Conservation (phyloP, 2,888 invertebrate genomes). For the Andrena hattorfiana region DNA sequence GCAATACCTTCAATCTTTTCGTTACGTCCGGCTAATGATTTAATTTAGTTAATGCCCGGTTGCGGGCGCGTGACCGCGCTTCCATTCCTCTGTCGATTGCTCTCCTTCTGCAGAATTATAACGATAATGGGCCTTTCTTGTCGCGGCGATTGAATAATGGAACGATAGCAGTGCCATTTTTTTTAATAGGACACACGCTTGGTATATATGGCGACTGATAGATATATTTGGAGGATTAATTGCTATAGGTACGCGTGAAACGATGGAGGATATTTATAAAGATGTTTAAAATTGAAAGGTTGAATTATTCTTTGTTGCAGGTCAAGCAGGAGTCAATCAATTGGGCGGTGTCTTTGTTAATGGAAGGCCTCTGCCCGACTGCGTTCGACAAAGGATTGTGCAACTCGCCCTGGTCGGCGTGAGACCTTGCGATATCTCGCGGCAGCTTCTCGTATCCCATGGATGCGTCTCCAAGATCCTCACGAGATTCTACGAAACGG, state of each 20-base stretch:
- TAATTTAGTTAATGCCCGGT: conserved; percentile 16
- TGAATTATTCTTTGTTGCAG: conserved; percentile 85
- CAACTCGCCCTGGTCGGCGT: conserved; percentile 97
- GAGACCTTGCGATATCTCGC: conserved; percentile 97
- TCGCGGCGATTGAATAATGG: neutral
- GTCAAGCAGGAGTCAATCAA: conserved; percentile 99
- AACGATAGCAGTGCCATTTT: neutral
- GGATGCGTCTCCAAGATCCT: conserved; percentile 99
- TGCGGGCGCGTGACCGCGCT: neutral
- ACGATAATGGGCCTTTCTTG: neutral
- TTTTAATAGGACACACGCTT: too few species aligned
- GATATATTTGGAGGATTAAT: too few species aligned
- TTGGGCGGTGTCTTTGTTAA: conserved; percentile 98
- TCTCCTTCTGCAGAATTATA: neutral
- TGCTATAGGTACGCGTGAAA: too few species aligned
- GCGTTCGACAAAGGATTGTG: conserved; percentile 96
- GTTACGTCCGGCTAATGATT: conserved; percentile 15
- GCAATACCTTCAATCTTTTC: conserved; percentile 22
- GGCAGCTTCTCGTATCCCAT: conserved; percentile 97
- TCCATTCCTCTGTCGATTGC: neutral
- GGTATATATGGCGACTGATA: too few species aligned
- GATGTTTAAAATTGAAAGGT: too few species aligned
- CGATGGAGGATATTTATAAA: too few species aligned
- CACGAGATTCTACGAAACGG: conserved; percentile 98
- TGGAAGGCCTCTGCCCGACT: conserved; percentile 98